Conservation (phyloP, 2,888 invertebrate genomes). For the Agelastica alni region DNA sequence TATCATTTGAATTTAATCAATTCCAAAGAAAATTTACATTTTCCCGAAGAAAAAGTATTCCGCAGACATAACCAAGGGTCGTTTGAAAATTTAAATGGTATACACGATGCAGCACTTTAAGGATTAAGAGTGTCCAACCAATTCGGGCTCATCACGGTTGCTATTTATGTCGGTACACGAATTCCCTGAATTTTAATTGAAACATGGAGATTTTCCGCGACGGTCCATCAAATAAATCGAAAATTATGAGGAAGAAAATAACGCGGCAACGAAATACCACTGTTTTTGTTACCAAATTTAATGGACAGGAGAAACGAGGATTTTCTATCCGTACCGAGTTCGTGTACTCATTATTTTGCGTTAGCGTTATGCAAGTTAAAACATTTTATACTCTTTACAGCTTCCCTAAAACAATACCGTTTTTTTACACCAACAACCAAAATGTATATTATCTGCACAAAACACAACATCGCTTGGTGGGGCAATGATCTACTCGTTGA, state of each 20-base stretch:
- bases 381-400: too few relatives aligned
- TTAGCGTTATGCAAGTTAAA: too few relatives aligned
- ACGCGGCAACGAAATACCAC: background rate
- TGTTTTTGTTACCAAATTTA: background rate
- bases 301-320: too few relatives aligned
- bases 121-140: slow-evolving; percentile 48
- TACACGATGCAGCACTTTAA: slow-evolving; percentile 54
- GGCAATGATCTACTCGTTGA: too few relatives aligned
- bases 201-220: slow-evolving; percentile 18
- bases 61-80: slow-evolving; percentile 42
- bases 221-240: background rate
- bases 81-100: slow-evolving; percentile 56
- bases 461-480: too few relatives aligned
- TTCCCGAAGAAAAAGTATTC: slow-evolving; percentile 25
- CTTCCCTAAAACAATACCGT: too few relatives aligned
- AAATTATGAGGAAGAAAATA: background rate
- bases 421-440: too few relatives aligned
- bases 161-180: slow-evolving; percentile 33
- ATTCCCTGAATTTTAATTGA: slow-evolving; percentile 29
- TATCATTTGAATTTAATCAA: slow-evolving; percentile 24
- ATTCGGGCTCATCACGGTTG: slow-evolving; percentile 33
- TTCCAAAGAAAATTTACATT: slow-evolving; percentile 22
- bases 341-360: too few relatives aligned
- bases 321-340: too few relatives aligned
- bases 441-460: too few relatives aligned